Evolutionary conservation across 2,888 invertebrate species (phyloP).

Genomic region (Portevinia maculata): DNA sequence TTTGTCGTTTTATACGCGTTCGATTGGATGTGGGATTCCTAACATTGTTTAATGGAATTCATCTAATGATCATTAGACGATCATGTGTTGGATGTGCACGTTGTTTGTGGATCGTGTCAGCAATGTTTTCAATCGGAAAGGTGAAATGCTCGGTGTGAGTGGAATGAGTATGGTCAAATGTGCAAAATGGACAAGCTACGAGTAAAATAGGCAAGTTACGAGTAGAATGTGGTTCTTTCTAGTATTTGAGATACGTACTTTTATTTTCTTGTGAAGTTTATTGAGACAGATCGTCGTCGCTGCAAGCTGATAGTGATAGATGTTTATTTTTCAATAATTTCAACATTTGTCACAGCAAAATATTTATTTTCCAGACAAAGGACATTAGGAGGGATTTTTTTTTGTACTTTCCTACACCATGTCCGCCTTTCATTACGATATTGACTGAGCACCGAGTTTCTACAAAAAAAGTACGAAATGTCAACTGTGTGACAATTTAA

Average conservation of each 20-base stretch:
- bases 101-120: conserved; percentile 43
- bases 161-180: conserved; percentile 52
- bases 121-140: conserved; percentile 33
- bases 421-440: neutral
- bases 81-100: conserved; percentile 27
- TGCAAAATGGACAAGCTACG: conserved; percentile 5
- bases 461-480: neutral
- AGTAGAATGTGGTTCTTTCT: conserved; percentile 22
- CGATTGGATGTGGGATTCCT: conserved; percentile 76
- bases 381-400: neutral
- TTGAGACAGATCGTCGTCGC: conserved; percentile 18
- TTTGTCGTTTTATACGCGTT: neutral
- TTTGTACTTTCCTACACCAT: conserved; percentile 14
- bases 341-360: too few relatives aligned
- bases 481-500: conserved; percentile 27
- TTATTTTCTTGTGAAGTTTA: conserved; percentile 29
- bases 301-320: too few relatives aligned
- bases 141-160: conserved; percentile 28
- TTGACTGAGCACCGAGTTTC: neutral
- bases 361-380: too few relatives aligned
- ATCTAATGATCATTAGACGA: conserved; percentile 52
- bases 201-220: too few relatives aligned
- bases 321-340: too few relatives aligned
- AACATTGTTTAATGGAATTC: conserved; percentile 77
- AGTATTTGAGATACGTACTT: conserved; percentile 39